Base-by-base conservation (phyloP, 2,888 invertebrate species). In the Caprella mutica region DNA sequence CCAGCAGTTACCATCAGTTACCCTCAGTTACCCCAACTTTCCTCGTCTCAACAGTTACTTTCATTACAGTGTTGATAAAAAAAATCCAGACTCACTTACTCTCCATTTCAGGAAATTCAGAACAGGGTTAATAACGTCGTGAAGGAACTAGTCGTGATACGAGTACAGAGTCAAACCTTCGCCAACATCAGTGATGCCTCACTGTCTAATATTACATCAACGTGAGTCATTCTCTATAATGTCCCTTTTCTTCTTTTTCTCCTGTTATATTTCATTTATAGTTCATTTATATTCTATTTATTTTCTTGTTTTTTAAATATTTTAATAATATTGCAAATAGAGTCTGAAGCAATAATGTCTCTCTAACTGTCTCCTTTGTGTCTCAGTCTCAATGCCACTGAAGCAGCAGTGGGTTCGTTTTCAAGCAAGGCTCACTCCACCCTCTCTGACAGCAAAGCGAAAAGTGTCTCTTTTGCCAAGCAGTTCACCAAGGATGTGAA, bases 61-160 rank as follows among this genome's bases (percentile, higher is more conserved):
- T n/a, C n/a, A n/a, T n/a, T n/a, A n/a, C n/a, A n/a, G n/a, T n/a
- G n/a, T n/a, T n/a, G n/a, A n/a, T n/a, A n/a, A n/a, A n/a, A n/a
- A n/a, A n/a, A n/a, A n/a, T n/a, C n/a, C n/a, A n/a, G n/a, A n/a
- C n/a, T n/a, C n/a, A n/a, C n/a, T n/a, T n/a, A n/a, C n/a, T n/a
- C n/a, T n/a, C 43, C 29, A 35, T 24, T 26, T 0, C 53, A 62
- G 63, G 63, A 64, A 50, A 30, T 64, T 3, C 63, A 64, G 21
- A 64, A 55, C 17, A 23, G 63, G 5, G 57, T 64, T 57, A 64
- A 59, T 30, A 64, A 60, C 30, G 59, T 64, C 19, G 63, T 64
- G n/a, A 64, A 64, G 50, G 63, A 64, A 40, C 44, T 64, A 6
- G 63, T 64, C 19, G 26, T 57, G 43, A 60, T 64, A 9, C 55